Evolutionary conservation across 2,113 vertebrate species (phyloP).

Genomic region (Regulus satrapa): DNA sequence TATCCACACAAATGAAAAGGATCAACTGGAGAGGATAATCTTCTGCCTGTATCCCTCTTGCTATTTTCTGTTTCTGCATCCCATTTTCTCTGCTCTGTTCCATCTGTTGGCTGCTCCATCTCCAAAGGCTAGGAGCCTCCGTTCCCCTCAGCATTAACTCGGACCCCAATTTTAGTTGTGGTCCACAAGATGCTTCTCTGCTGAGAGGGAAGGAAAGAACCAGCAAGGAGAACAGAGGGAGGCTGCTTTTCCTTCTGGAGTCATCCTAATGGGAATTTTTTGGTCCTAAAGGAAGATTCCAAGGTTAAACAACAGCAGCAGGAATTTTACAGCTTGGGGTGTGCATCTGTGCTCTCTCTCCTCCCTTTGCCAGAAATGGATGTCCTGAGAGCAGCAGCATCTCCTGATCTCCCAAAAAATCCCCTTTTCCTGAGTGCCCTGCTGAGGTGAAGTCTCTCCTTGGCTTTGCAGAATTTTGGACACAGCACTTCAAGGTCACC

Average conservation of each 20-base stretch:
- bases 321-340: background rate
- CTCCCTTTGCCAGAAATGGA: background rate
- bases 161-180: background rate
- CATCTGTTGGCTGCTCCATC: background rate
- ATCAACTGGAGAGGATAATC: background rate
- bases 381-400: background rate
- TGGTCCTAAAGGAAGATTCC: background rate
- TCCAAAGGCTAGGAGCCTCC: background rate
- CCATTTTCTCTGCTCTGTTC: background rate
- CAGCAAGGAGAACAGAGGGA: background rate
- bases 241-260: background rate
- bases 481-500: background rate
- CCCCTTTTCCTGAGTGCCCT: background rate
- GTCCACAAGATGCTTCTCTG: background rate
- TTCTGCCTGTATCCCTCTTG: background rate
- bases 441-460: background rate
- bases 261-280: background rate
- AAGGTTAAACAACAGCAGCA: slow-evolving; percentile 1
- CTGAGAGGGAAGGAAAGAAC: background rate
- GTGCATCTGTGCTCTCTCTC: background rate
- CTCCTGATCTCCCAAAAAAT: background rate
- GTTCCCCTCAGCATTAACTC: background rate
- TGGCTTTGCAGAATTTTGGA: background rate
- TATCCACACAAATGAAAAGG: background rate
- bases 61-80: background rate